Percentiles rank a stretch among this genome's conserved stretches.
phyloP scores from a whole-genome alignment of 2,113 vertebrate species.

The Benitochromis conjunctus region DNA sequence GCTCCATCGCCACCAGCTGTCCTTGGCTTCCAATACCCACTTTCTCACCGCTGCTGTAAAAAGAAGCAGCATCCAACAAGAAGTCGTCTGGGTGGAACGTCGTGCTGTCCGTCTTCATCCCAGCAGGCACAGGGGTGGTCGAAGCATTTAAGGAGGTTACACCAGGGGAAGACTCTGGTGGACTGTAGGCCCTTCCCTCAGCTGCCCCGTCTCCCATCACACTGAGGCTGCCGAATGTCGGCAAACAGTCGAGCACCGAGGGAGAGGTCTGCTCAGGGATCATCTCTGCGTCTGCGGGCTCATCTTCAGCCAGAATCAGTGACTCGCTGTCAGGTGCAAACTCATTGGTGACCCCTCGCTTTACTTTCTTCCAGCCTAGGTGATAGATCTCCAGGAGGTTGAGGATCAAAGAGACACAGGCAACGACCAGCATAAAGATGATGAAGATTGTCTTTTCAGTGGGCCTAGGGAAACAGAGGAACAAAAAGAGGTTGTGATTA shows the following conservation, averaged over 20 bases:
- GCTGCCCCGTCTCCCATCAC: not conserved
- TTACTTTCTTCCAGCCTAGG: conserved; percentile 92
- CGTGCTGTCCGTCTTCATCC: conserved; percentile 46
- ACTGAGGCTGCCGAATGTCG: conserved; percentile 62
- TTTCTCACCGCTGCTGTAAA: conserved; percentile 53
- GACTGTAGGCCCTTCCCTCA: conserved; percentile 19
- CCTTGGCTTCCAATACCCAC: conserved; percentile 53
- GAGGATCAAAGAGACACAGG: conserved; percentile 68
- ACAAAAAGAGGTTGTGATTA: not conserved
- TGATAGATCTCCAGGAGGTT: conserved; percentile 78
- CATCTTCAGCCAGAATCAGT: conserved; percentile 15
- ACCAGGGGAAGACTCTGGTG: not conserved
- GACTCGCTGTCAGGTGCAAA: conserved; percentile 63
- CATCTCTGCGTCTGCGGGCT: conserved; percentile 30
- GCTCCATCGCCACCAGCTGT: conserved; percentile 58
- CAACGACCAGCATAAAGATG: conserved; percentile 72
- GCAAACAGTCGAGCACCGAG: conserved; percentile 56
- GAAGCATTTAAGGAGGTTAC: conserved; percentile 4
- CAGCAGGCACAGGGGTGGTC: not conserved
- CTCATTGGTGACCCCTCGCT: conserved; percentile 80
- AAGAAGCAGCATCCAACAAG: conserved; percentile 33
- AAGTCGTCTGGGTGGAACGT: conserved; percentile 41
- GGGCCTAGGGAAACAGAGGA: conserved; percentile 36
- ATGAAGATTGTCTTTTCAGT: conserved; percentile 74
- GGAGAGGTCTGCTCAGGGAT: conserved; percentile 59